These are phyloP conservation scores for Cephalophus harveyi DNA, from an alignment of 2,113 vertebrate species.

Conservation along the genomic window DNA sequence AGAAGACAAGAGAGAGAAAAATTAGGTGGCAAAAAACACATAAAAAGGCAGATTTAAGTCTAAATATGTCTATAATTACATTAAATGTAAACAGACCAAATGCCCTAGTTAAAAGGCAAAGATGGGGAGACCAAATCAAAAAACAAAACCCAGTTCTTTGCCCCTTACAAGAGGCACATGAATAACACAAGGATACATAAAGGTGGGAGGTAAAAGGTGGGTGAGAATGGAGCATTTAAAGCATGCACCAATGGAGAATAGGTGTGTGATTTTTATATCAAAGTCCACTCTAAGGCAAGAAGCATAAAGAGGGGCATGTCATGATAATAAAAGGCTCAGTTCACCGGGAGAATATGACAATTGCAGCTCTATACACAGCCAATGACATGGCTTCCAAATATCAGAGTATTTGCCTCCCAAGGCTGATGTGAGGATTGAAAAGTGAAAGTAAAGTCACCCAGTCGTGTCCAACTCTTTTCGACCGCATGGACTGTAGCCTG, in stretches of 20 bases:
- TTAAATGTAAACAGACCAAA: not conserved
- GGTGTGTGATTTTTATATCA: not conserved
- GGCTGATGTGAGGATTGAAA: not conserved
- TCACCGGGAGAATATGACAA: not conserved
- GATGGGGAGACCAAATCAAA: not conserved
- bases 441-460: too few species aligned
- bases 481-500: too few species aligned
- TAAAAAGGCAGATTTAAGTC: not conserved
- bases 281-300: not conserved
- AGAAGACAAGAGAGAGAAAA: not conserved
- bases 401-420: not conserved
- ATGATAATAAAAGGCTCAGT: not conserved
- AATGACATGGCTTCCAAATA: not conserved
- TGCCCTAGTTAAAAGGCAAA: constrained; percentile 5
- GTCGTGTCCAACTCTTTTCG: too few species aligned
- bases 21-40: not conserved
- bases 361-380: not conserved
- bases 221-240: not conserved
- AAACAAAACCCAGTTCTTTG: not conserved
- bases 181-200: not conserved
- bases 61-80: not conserved
- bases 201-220: not conserved
- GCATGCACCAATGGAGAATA: not conserved
- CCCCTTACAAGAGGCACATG: not conserved
- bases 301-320: not conserved